phyloP scores from a whole-genome alignment of 2,888 invertebrate genomes.

The Drosophila suboccidentalis region DNA sequence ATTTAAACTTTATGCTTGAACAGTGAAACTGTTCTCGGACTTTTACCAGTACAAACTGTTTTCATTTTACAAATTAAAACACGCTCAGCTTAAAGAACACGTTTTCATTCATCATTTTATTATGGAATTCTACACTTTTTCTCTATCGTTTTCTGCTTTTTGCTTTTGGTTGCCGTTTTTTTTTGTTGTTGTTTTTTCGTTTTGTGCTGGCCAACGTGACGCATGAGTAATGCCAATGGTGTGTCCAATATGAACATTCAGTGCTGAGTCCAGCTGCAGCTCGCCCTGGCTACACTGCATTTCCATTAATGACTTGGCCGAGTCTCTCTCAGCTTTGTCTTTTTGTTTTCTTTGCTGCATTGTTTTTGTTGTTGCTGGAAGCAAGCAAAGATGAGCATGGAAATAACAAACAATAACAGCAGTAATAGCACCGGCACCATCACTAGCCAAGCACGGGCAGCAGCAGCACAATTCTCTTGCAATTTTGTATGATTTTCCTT shows the following conservation, averaged over 20 bases:
- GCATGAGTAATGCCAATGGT: slow-evolving; percentile 61
- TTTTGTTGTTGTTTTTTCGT: slow-evolving; percentile 27
- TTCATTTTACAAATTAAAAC: slow-evolving; percentile 59
- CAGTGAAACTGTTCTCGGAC: background rate
- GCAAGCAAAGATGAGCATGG: slow-evolving; percentile 66
- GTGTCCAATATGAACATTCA: slow-evolving; percentile 50
- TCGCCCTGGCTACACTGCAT: slow-evolving; percentile 28
- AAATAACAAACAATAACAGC: slow-evolving; percentile 67
- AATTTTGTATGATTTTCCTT: slow-evolving; percentile 32
- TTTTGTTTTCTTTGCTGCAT: slow-evolving; percentile 42
- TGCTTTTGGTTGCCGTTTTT: slow-evolving; percentile 15
- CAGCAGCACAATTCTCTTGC: slow-evolving; percentile 36
- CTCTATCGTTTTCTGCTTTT: slow-evolving; percentile 16
- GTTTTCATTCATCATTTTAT: slow-evolving; percentile 63
- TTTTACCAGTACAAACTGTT: slow-evolving; percentile 22
- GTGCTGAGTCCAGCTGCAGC: slow-evolving; percentile 30
- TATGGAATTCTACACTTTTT: slow-evolving; percentile 37
- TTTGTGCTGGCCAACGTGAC: slow-evolving; percentile 51
- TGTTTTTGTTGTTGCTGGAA: slow-evolving; percentile 44
- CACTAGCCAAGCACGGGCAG: slow-evolving; percentile 1
- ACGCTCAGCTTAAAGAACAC: slow-evolving; percentile 52
- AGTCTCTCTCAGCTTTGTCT: slow-evolving; percentile 45
- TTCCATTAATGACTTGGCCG: slow-evolving; percentile 60
- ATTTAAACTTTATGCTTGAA: background rate
- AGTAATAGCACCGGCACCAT: slow-evolving; percentile 22